Percentiles rank a stretch among this genome's conserved stretches.
Evolutionary conservation across 2,113 vertebrate species (phyloP).

Genomic region (Sander lucioperca): DNA sequence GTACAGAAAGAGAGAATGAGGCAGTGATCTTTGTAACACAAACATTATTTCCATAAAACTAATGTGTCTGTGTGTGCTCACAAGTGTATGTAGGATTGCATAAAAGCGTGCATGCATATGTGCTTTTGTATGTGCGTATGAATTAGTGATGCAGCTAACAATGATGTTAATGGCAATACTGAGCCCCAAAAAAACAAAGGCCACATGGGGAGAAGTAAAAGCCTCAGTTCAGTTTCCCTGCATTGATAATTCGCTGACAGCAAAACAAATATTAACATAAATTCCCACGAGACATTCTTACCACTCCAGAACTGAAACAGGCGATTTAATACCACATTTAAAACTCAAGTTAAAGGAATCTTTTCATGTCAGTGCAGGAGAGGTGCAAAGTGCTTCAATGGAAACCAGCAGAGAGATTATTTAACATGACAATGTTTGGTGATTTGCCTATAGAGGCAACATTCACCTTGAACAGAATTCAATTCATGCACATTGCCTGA

Average conservation of each 20-base stretch:
- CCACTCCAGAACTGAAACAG: conserved; percentile 63
- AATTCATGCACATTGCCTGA: background rate
- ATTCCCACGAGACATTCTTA: conserved; percentile 59
- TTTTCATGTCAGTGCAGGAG: conserved; percentile 18
- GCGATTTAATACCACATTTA: conserved; percentile 66
- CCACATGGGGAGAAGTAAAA: conserved; percentile 56
- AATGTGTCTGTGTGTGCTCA: background rate
- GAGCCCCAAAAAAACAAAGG: conserved; percentile 38
- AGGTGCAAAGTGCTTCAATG: background rate
- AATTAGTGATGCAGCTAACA: conserved; percentile 34
- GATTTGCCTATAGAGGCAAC: background rate
- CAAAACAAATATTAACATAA: conserved; percentile 79
- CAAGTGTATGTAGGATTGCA: background rate
- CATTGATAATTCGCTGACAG: conserved; percentile 78
- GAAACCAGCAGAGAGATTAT: conserved; percentile 1
- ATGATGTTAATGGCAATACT: conserved; percentile 22
- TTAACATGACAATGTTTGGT: background rate
- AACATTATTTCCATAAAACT: background rate
- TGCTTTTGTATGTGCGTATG: background rate
- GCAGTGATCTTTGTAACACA: background rate
- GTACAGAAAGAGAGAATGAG: background rate
- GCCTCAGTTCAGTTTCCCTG: conserved; percentile 56
- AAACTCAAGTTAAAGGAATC: conserved; percentile 46
- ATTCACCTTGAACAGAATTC: conserved; percentile 10
- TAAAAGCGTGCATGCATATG: background rate